Conservation (phyloP, 2,113 vertebrate species). For the Proteles cristata region DNA sequence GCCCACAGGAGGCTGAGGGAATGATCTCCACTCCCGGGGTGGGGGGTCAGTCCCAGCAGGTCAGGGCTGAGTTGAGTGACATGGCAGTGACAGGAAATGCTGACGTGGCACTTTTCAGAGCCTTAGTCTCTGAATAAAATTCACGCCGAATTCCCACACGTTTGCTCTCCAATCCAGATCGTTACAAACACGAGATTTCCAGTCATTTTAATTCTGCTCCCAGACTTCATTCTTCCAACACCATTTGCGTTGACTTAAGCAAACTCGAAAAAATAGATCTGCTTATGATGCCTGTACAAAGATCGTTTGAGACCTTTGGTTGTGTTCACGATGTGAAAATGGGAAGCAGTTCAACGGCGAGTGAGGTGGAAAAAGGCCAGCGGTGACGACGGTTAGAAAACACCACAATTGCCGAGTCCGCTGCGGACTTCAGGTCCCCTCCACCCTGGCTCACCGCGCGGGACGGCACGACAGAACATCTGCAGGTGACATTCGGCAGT, state of each 20-base stretch:
- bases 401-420: not conserved
- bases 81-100: conserved; percentile 75
- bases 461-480: not conserved
- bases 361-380: not conserved
- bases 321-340: not conserved
- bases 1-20: conserved; percentile 80
- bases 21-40: conserved; percentile 78
- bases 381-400: not conserved
- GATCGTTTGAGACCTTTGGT: not conserved
- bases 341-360: not conserved
- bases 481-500: rapidly evolving
- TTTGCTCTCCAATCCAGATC: not conserved
- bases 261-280: not conserved
- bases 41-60: conserved; percentile 81
- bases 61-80: conserved; percentile 80
- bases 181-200: not conserved
- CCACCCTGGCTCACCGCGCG: not conserved
- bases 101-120: conserved; percentile 74
- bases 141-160: not conserved
- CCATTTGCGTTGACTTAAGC: not conserved
- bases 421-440: not conserved
- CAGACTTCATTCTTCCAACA: not conserved
- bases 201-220: not conserved
- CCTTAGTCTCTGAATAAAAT: conserved; percentile 64
- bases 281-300: not conserved